Conservation (phyloP, 53 echinoderm and acorn worm species). For the Arbacia lixula region DNA sequence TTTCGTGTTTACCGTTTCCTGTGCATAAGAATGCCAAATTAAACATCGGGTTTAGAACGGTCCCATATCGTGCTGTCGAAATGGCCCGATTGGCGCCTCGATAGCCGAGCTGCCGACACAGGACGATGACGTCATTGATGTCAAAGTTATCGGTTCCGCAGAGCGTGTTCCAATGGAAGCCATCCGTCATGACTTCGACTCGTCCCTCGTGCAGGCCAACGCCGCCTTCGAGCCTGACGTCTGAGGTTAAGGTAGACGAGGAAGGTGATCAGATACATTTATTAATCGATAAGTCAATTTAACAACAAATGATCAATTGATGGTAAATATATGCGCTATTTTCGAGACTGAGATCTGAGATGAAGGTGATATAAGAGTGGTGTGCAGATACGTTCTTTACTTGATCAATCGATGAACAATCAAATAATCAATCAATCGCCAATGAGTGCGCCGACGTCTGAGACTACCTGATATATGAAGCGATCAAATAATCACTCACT, state of each 20-base stretch:
- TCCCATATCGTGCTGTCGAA: neutral
- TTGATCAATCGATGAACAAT: too few relatives aligned
- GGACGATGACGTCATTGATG: neutral
- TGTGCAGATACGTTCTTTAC: too few relatives aligned
- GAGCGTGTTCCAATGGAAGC: neutral
- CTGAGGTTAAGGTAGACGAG: too few relatives aligned
- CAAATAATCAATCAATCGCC: too few relatives aligned
- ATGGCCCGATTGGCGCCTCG: constrained; percentile 12
- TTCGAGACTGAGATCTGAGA: too few relatives aligned
- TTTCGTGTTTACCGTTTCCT: neutral
- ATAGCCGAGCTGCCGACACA: constrained; percentile 3
- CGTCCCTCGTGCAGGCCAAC: neutral
- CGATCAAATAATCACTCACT: too few relatives aligned
- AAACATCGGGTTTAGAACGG: neutral
- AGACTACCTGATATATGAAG: too few relatives aligned
- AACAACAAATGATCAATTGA: too few relatives aligned
- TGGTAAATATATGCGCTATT: too few relatives aligned
- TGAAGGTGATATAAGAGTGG: too few relatives aligned
- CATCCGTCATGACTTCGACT: neutral
- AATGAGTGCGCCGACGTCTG: too few relatives aligned
- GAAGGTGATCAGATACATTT: neutral
- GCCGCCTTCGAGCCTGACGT: constrained; percentile 12
- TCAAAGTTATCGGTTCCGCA: constrained; percentile 6
- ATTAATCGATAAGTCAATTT: too few relatives aligned
- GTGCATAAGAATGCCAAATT: neutral